These are phyloP conservation scores for Aphis gossypii DNA, from an alignment of 1,140 invertebrate genomes.

Conservation along the genomic window DNA sequence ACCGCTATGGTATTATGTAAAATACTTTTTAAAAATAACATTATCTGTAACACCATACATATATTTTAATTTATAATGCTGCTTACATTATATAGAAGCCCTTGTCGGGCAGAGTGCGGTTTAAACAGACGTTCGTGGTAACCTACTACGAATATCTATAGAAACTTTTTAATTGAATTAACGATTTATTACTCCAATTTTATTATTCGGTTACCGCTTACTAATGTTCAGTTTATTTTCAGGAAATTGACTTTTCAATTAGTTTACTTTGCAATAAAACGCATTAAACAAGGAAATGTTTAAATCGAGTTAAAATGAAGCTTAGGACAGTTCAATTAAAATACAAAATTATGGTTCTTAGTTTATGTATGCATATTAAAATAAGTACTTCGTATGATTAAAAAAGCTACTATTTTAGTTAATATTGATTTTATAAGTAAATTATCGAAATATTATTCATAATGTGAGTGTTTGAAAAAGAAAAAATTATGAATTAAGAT, in stretches of 20 bases:
- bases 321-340: neutral
- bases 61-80: slow-evolving; percentile 2
- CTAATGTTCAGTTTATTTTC: neutral
- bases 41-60: neutral
- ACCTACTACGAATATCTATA: neutral
- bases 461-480: neutral
- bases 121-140: neutral
- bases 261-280: slow-evolving; percentile 4
- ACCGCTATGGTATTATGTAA: neutral
- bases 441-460: neutral
- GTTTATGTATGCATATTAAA: neutral
- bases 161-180: slow-evolving; percentile 39
- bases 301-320: neutral
- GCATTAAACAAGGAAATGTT: neutral
- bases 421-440: neutral
- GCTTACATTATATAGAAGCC: neutral
- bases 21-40: neutral
- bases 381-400: neutral
- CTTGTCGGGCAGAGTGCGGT: neutral
- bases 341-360: neutral
- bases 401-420: neutral
- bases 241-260: slow-evolving; percentile 12
- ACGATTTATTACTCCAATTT: neutral
- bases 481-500: neutral
- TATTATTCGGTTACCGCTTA: neutral